Evolutionary conservation across 2,797 vertebrate species (phyloP).

Genomic region (Pseudomugil gertrudae): DNA sequence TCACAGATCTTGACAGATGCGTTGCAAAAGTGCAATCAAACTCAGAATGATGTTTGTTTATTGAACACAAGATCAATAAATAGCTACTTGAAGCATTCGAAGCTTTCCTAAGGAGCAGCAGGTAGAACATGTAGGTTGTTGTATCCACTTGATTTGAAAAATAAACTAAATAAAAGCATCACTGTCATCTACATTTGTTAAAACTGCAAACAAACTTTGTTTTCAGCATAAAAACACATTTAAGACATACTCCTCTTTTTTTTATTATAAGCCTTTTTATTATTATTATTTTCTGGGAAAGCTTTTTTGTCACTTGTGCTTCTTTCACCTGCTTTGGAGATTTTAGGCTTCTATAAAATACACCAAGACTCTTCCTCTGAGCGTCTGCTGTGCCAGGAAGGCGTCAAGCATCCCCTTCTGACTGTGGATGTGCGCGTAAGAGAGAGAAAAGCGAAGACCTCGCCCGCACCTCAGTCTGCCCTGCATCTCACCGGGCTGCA

Average conservation of each 20-base stretch:
- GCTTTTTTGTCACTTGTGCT: neutral
- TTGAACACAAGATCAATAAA: constrained; percentile 42
- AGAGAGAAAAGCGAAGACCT: constrained; percentile 37
- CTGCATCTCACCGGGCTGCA: constrained; percentile 65
- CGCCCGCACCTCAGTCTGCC: constrained; percentile 60
- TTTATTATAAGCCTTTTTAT: neutral
- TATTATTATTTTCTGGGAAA: neutral
- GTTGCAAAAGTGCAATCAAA: constrained; percentile 36
- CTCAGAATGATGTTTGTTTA: constrained; percentile 33
- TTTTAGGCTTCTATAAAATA: constrained; percentile 27
- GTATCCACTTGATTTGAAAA: too few species aligned
- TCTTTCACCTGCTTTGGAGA: constrained; percentile 4
- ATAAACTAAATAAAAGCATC: neutral
- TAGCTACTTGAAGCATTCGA: neutral
- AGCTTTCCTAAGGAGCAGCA: neutral
- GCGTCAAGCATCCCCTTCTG: constrained; percentile 12
- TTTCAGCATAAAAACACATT: neutral
- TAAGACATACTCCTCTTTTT: neutral
- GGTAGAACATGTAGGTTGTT: too few species aligned
- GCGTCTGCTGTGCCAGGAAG: constrained; percentile 33
- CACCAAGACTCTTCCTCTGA: constrained; percentile 18
- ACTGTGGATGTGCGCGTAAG: constrained; percentile 29
- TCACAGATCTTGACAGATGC: constrained; percentile 39
- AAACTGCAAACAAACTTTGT: neutral
- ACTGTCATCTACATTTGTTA: neutral